phyloP scores from a whole-genome alignment of 2,113 vertebrate genomes.

The Carettochelys insculpta region DNA sequence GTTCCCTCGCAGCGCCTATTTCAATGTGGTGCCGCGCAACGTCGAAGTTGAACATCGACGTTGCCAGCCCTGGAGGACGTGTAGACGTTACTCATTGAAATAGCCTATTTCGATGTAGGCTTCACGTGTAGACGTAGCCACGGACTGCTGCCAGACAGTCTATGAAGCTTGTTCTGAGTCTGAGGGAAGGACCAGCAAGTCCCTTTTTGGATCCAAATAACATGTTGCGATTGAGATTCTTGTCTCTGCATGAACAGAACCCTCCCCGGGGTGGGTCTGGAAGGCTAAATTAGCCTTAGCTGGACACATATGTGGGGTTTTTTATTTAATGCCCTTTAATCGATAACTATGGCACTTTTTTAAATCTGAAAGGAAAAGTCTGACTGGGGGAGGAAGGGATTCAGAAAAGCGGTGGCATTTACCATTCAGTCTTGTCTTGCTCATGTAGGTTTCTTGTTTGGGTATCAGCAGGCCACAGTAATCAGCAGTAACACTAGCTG shows the following conservation, averaged over 20 bases:
- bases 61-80: no score
- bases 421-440: conserved; percentile 26
- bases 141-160: fast-evolving
- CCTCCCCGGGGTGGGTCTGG: conserved; percentile 22
- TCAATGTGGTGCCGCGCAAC: no score
- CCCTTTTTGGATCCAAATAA: background rate
- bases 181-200: background rate
- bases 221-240: background rate
- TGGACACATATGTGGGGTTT: background rate
- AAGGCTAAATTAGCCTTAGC: background rate
- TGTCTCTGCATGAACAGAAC: background rate
- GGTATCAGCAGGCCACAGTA: conserved; percentile 54
- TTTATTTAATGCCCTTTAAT: background rate
- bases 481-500: conserved; percentile 50
- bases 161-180: background rate
- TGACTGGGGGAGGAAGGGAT: conserved; percentile 33
- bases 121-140: no score
- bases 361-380: conserved; percentile 12
- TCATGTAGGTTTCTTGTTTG: conserved; percentile 36
- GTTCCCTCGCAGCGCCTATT: no score
- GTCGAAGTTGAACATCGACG: no score
- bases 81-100: no score
- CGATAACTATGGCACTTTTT: conserved; percentile 25
- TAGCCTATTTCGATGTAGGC: no score
- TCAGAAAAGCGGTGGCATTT: conserved; percentile 37